Base-by-base conservation (phyloP, 1,140 invertebrate species). In the Drosophila pachea region DNA sequence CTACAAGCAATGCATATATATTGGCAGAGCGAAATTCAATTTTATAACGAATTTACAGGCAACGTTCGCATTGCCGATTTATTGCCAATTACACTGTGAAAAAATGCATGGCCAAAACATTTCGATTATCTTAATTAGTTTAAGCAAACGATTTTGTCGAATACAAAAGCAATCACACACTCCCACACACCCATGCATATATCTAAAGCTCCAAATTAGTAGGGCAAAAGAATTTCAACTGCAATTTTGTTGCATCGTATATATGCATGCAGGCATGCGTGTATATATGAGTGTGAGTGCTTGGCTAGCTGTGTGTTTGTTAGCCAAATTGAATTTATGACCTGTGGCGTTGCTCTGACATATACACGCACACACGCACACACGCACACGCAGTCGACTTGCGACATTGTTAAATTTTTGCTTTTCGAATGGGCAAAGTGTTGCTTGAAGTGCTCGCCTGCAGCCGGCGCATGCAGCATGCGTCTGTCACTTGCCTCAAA, bases 311-410 rank as follows among this genome's bases (percentile, higher is more conserved):
- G n/a, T 70, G 74, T 82, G 79, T 82, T 82, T 84, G 79, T 79
- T 84, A 79, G 81, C 81, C 79, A 84, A 84, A 84, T 84, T 84
- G 79, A 84, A 84, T 84, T 84, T 84, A 84, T 86, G 79, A 84
- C 79, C 81, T 84, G 76, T 84, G 79, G 79, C 79, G 62, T 54
- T 79, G 62, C 73, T 65, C 59, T 66, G 49, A 63, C 62, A 69
- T 53, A 58, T 38, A 61, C 11, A 43, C 47, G 66, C 56, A 68
- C 16, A 58, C 12, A 47, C 42, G 49, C 6, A 45, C 11, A 43
- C 47, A 66, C 56, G 65, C 16, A 58, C 12, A 47, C 42, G 49
- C 6, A 45, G 60, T 78, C 65, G 54, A 67, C 65, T 54, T 82
- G 79, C 81, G 73, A 83, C 79, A 83, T 79, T 83, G 79, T 78